Base-by-base conservation (phyloP, 2,888 invertebrate genomes). In the Agriopis leucophaearia region DNA sequence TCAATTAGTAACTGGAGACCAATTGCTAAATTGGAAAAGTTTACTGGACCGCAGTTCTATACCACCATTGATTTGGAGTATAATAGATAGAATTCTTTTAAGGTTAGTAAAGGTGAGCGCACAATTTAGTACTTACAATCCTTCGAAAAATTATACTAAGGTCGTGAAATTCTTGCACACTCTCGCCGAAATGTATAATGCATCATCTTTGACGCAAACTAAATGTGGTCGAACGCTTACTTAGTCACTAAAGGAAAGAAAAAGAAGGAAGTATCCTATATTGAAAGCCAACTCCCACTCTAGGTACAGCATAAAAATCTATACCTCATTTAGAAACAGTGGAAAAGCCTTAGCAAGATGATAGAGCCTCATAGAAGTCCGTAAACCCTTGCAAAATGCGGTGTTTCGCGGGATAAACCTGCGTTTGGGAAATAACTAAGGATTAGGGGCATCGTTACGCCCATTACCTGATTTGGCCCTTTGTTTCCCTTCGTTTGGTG, bases 341-440 rank as follows among this genome's bases (percentile, higher is more conserved):
- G 35, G 27, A 51, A 51, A n/a, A 51, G 15, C 45, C 44, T 44
- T 8, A 45, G 36, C 10, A 1, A 44, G 48, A 58, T 58, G 48
- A 58, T 58, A 58, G 47, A 58, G 38, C 36, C 38, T 48, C 36
- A 58, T 47, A 58, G 58, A 35, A 57, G 45, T 38, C 16, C 47
- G 38, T 58, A 48, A 58, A 45, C 45, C 35, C 35, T n/a, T 2
- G 44, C 51, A 48, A 48, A 56, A 56, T 13, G 58, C 15, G 58
- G 15, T 38, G 47, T 58, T 18, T 65, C 44, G 52, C 50, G 62
- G 64, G 66, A 72, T 74, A 75, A 77, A 66, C 76, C 64, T 52
- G 55, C 68, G 62, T 77, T 76, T 56, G 66, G 66, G 74, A 75
- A 76, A 77, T 78, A 78, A 74, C 73, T 73, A 75, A 78, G 75